Conservation (phyloP, 2,113 vertebrate genomes). For the Poeciliopsis occidentalis region DNA sequence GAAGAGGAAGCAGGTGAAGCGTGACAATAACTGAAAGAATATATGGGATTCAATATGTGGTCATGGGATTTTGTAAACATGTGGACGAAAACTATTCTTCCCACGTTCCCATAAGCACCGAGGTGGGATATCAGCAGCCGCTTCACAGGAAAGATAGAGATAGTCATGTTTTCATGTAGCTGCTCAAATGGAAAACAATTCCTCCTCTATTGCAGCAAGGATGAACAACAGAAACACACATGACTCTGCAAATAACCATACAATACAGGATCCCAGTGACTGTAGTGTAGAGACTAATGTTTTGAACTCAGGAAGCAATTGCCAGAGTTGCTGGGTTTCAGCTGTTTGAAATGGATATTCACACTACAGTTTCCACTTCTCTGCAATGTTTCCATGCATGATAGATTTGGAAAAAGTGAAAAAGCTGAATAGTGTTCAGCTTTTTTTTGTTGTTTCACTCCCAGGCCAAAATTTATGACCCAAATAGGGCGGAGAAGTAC, state of each 20-base stretch:
- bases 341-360: neutral
- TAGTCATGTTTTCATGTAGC: neutral
- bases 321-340: neutral
- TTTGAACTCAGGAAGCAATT: neutral
- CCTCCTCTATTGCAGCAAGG: neutral
- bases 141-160: neutral
- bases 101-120: neutral
- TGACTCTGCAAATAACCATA: neutral
- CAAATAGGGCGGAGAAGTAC: no score
- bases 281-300: neutral
- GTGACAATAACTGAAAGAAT: slow-evolving; percentile 10
- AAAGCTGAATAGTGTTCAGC: neutral
- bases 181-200: neutral
- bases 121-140: slow-evolving; percentile 10
- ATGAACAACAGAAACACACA: neutral
- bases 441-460: no score
- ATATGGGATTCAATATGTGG: slow-evolving; percentile 20
- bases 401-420: no score
- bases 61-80: slow-evolving; percentile 11
- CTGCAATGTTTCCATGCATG: neutral
- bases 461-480: no score
- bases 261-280: slow-evolving; percentile 1
- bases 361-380: neutral
- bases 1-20: slow-evolving; percentile 9
- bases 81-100: neutral